A percentile compares a stretch with the other conserved stretches of the same genome.
phyloP scores from a whole-genome alignment of 1,140 invertebrate species.

The Pseudachorutes palmiensis region DNA sequence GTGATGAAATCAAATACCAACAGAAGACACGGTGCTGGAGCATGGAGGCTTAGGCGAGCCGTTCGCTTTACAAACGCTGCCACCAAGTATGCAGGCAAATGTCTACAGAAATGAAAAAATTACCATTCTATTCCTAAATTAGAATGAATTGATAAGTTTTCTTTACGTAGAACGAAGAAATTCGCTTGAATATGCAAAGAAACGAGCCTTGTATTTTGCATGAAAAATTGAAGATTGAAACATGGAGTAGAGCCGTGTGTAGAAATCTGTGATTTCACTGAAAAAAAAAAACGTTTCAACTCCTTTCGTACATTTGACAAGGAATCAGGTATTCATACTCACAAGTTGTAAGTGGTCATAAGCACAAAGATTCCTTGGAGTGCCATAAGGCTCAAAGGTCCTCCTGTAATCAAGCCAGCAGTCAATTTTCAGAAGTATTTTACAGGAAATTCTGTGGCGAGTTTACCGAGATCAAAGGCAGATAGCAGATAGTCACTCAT shows the following conservation, averaged over 20 bases:
- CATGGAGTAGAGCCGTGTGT: conserved; percentile 84
- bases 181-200: conserved; percentile 78
- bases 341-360: conserved; percentile 82
- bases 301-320: background rate
- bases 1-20: conserved; percentile 74
- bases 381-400: conserved; percentile 75
- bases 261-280: conserved; percentile 88
- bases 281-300: conserved; percentile 39
- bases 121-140: background rate
- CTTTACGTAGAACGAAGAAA: conserved; percentile 85
- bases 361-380: conserved; percentile 87
- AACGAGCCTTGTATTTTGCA: conserved; percentile 75
- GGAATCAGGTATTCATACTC: no score
- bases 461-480: conserved; percentile 74
- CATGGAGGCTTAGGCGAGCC: conserved; percentile 68
- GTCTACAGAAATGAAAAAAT: conserved; percentile 50
- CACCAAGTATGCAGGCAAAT: conserved; percentile 81
- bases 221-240: conserved; percentile 82
- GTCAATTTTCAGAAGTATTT: background rate
- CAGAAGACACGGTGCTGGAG: conserved; percentile 67
- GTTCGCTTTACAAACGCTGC: conserved; percentile 88
- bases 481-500: conserved; percentile 89
- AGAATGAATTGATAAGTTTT: conserved; percentile 14
- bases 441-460: no score
- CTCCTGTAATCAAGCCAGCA: conserved; percentile 52